These are phyloP conservation scores for Siderastrea siderea DNA, from an alignment of 92 coral and sea anemone species.

Conservation along the genomic window DNA sequence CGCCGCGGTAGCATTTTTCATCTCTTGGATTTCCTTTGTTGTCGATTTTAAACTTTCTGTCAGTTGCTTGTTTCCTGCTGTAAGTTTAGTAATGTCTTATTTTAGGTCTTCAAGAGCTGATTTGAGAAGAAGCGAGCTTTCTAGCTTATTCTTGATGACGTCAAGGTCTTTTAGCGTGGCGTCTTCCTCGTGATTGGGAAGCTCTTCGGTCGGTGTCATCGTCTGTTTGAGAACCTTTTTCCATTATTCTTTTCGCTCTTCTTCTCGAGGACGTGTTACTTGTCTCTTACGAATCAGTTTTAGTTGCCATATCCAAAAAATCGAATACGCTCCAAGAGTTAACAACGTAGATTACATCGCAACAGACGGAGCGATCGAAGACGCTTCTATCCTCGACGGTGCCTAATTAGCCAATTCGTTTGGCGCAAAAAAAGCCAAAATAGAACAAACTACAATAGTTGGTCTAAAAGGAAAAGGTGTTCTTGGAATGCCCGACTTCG, in stretches of 20 bases:
- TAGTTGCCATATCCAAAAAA: too few species aligned
- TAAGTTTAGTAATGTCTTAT: not conserved
- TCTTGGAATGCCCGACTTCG: constrained; percentile 13
- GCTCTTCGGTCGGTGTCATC: not conserved
- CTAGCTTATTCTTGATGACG: not conserved
- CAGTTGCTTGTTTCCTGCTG: not conserved
- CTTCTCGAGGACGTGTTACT: too few species aligned
- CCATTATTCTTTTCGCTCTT: too few species aligned
- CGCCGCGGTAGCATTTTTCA: not conserved
- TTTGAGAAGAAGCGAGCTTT: not conserved
- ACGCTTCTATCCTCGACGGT: not conserved
- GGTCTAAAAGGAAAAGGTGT: constrained; percentile 19
- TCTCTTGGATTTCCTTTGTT: not conserved
- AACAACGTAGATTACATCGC: not conserved
- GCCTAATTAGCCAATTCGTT: not conserved
- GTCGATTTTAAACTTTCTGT: not conserved
- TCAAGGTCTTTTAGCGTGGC: not conserved
- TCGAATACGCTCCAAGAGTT: not conserved
- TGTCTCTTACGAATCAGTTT: too few species aligned
- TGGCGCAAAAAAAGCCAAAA: constrained; percentile 17
- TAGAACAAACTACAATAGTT: constrained; percentile 31
- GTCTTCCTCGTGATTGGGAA: not conserved
- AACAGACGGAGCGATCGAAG: not conserved
- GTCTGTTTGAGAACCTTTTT: not conserved
- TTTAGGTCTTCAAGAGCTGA: not conserved